Evolutionary conservation across 2,113 vertebrate species (phyloP), one percentile per base, ranked within the genome.

Genomic region (Lasiurus cinereus): DNA sequence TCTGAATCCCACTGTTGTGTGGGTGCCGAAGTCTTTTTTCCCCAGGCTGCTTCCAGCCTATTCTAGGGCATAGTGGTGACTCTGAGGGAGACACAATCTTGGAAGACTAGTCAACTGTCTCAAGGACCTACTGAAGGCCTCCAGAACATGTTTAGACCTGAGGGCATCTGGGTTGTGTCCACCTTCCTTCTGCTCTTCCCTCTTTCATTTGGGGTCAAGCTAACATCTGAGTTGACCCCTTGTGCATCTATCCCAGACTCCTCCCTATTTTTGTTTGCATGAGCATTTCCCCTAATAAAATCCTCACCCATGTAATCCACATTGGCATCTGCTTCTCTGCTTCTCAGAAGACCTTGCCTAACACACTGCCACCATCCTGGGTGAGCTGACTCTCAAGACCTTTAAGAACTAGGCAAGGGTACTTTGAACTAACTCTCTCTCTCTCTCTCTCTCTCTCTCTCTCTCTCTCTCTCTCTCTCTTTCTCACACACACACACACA

Each of bases 251-350:
- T 6, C 8, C 13, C 56, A 6, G 12, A 1, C 16, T 18, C 29
- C 15, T 15, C 19, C 6, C 22, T 14, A 2, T 3, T 21, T 21
- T 6, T 1, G 3, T 33, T 50, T 15, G 3, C 27, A 19, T 1
- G 9, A 36, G 19, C 1, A 4, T 9, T 9, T 10, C 27, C 21
- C 6, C 1, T 0, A 46, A 46, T 29, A 52, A 10, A 22, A 52
- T 29, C 2, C 0, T 8, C 5, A 10, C 16, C 5, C 5, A 0
- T 16, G 6, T 12, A 19, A 6, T 33, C 7, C 36, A 0, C 0
- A 0, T 10, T 7, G 19, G 24, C 31, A 6, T 15, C 83, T 76
- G 80, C 24, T 36, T 69, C 54, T 15, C 83, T 76, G 80, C 24
- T 36, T 69, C 54, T 83, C 80, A 15, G 21, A 21, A 62, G 8